A percentile compares a stretch with the other conserved stretches of the same genome.
Evolutionary conservation across 2,113 vertebrate genomes (phyloP).

Genomic region (Grallaria varia): DNA sequence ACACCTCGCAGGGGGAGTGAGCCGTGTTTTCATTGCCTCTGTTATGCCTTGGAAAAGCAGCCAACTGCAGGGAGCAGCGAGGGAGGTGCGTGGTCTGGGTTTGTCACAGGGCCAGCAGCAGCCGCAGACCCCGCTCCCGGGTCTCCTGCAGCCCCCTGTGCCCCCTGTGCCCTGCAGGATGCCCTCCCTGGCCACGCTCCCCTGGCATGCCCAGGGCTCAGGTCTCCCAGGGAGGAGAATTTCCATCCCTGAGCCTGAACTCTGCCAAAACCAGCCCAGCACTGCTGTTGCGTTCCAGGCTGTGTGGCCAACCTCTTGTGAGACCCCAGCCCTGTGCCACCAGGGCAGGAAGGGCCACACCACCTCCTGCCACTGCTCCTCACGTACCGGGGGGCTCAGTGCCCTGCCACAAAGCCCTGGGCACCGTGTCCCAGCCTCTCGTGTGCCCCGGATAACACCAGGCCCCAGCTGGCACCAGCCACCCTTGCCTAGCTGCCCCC

Average conservation of each 20-base stretch:
- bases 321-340: not conserved
- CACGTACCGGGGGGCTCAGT: accelerated
- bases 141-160: not conserved
- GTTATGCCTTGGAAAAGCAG: not conserved
- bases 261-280: not conserved
- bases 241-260: not conserved
- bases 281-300: not conserved
- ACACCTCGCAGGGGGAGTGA: not conserved
- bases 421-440: not conserved
- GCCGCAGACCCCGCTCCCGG: accelerated
- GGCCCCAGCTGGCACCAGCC: not conserved
- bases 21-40: not conserved
- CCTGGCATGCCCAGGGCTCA: accelerated
- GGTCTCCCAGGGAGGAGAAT: not conserved
- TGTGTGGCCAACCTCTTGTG: accelerated
- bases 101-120: not conserved
- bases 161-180: not conserved
- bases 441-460: not conserved
- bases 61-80: not conserved
- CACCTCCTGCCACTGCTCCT: not conserved
- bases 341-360: not conserved
- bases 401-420: accelerated
- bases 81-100: accelerated
- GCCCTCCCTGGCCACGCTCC: not conserved
- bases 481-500: not conserved